These are phyloP conservation scores for Ceraclea dissimilis DNA, from an alignment of 2,888 invertebrate genomes.

Conservation along the genomic window DNA sequence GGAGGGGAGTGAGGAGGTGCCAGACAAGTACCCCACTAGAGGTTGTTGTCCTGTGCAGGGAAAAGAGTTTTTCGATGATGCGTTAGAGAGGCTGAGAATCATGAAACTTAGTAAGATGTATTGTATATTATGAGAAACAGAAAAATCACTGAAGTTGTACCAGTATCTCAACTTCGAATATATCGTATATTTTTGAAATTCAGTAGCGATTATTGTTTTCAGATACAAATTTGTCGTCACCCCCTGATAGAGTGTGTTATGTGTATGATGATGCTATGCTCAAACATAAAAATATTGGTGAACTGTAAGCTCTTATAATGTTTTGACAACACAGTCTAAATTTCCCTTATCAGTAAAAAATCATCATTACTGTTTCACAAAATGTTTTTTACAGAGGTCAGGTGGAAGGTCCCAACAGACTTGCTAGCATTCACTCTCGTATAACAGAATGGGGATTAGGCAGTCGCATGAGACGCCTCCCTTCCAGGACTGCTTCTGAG, in stretches of 20 bases:
- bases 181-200: no score
- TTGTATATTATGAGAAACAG: no score
- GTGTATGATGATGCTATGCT: conserved; percentile 74
- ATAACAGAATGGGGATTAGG: conserved; percentile 61
- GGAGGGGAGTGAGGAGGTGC: conserved; percentile 54
- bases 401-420: conserved; percentile 74
- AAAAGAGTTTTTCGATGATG: conserved; percentile 38
- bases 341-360: no score
- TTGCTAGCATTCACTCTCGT: conserved; percentile 61
- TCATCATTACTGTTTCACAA: background rate
- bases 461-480: conserved; percentile 50
- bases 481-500: conserved; percentile 49
- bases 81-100: conserved; percentile 48
- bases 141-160: no score
- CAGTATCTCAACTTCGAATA: no score
- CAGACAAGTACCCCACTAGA: conserved; percentile 60
- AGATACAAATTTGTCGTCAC: conserved; percentile 50
- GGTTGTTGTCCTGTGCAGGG: conserved; percentile 64
- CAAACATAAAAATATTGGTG: conserved; percentile 61
- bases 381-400: conserved; percentile 47
- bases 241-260: conserved; percentile 60
- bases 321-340: no score
- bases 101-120: conserved; percentile 49
- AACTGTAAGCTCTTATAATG: conserved; percentile 44
- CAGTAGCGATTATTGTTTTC: conserved; percentile 31